Evolutionary conservation across 2,888 invertebrate species (phyloP).

Genomic region (Helobdella robusta): DNA sequence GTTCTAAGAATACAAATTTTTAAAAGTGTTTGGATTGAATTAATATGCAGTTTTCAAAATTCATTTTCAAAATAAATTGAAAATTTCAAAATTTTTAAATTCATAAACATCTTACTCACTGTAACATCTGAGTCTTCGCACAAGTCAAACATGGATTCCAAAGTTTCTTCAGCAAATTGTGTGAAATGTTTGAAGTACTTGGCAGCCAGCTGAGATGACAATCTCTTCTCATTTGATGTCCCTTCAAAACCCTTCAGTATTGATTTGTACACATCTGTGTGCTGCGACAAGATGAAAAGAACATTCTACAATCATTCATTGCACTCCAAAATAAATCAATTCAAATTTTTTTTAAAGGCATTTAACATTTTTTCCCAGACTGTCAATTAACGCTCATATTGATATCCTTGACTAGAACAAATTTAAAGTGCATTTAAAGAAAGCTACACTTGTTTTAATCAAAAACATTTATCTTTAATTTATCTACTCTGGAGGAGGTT

Average conservation of each 20-base stretch:
- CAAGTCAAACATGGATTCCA: slow-evolving; percentile 82
- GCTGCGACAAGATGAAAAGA: slow-evolving; percentile 55
- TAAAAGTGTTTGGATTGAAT: too few species aligned
- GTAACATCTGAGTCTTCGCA: slow-evolving; percentile 88
- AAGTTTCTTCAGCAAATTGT: slow-evolving; percentile 69
- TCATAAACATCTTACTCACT: slow-evolving; percentile 55
- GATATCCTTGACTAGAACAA: too few species aligned
- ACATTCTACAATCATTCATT: background rate
- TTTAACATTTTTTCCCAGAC: background rate
- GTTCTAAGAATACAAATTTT: too few species aligned
- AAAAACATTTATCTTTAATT: too few species aligned
- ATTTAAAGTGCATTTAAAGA: too few species aligned
- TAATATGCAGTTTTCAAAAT: too few species aligned
- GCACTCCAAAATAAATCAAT: background rate
- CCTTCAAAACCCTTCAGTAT: slow-evolving; percentile 81
- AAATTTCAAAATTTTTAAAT: slow-evolving; percentile 5
- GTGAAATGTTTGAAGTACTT: slow-evolving; percentile 89
- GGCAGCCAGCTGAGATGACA: slow-evolving; percentile 88
- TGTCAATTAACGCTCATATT: too few species aligned
- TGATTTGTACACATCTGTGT: slow-evolving; percentile 72
- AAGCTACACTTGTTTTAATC: too few species aligned
- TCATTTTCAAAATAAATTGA: background rate
- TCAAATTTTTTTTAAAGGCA: background rate
- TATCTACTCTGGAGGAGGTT: too few species aligned
- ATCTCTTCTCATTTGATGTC: slow-evolving; percentile 74